phyloP scores from a whole-genome alignment of 2,113 vertebrate genomes.

The Ranitomeya variabilis region DNA sequence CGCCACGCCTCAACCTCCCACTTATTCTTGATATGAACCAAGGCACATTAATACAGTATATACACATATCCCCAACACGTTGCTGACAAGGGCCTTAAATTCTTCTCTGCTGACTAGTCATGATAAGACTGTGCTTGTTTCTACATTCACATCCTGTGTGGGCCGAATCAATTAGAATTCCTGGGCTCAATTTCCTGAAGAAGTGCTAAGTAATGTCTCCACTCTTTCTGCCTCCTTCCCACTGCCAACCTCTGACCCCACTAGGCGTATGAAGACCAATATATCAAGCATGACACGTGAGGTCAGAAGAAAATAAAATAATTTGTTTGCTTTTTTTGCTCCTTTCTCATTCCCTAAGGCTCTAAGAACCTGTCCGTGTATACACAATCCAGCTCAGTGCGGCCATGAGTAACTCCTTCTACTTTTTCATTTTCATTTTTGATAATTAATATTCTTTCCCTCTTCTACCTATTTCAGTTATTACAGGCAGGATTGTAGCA shows the following conservation, averaged over 20 bases:
- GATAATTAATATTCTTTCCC: neutral
- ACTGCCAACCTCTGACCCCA: constrained; percentile 28
- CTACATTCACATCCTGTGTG: constrained; percentile 48
- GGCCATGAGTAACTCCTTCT: neutral
- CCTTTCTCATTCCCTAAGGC: constrained; percentile 9
- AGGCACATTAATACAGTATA: constrained; percentile 8
- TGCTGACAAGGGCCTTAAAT: constrained; percentile 33
- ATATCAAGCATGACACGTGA: constrained; percentile 20
- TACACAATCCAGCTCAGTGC: neutral
- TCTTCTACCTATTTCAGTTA: neutral
- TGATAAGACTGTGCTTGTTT: constrained; percentile 36
- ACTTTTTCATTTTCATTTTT: no score
- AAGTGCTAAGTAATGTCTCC: constrained; percentile 46
- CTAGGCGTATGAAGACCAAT: constrained; percentile 2
- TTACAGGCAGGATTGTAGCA: neutral
- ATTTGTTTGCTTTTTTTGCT: constrained; percentile 4
- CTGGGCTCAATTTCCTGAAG: constrained; percentile 36
- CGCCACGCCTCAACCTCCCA: constrained; percentile 17
- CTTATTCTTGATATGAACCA: constrained; percentile 30
- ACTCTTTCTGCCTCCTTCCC: constrained; percentile 36
- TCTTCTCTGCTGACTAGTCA: constrained; percentile 31
- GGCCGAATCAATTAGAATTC: constrained; percentile 48
- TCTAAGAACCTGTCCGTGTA: neutral
- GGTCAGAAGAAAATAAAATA: constrained; percentile 17
- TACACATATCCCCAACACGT: constrained; percentile 31